These are phyloP conservation scores for Mustela nigripes DNA, from an alignment of 2,113 vertebrate genomes.

Conservation along the genomic window DNA sequence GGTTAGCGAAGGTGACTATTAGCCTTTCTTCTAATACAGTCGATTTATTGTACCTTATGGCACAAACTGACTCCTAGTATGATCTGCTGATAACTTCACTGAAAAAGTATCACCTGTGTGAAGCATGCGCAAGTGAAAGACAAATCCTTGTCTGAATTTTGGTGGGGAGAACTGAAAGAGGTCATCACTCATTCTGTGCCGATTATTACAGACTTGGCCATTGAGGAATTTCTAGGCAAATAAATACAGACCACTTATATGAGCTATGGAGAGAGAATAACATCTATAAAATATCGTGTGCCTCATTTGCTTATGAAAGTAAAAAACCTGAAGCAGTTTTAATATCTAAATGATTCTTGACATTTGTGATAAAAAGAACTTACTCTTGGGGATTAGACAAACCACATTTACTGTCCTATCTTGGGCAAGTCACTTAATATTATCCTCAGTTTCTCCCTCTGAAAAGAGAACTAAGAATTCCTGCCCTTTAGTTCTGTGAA, in stretches of 20 bases:
- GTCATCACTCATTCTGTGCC: background rate
- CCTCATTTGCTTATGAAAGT: background rate
- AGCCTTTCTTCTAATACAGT: conserved; percentile 54
- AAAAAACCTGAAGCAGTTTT: conserved; percentile 5
- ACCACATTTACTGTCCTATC: background rate
- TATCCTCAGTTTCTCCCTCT: background rate
- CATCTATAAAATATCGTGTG: background rate
- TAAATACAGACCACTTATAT: background rate
- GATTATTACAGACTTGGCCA: background rate
- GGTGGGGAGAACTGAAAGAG: background rate
- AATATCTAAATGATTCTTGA: conserved; percentile 2
- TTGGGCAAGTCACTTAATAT: background rate
- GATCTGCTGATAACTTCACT: conserved; percentile 23
- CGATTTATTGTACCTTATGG: conserved; percentile 59
- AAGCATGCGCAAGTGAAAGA: background rate
- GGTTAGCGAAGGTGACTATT: conserved; percentile 40
- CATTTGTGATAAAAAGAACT: background rate
- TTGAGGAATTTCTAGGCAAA: background rate
- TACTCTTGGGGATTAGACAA: background rate
- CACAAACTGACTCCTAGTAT: background rate
- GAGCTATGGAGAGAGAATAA: background rate
- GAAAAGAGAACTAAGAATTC: background rate
- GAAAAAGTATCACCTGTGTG: conserved; percentile 45
- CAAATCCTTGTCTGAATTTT: background rate
- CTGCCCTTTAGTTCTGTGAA: background rate